Conservation (phyloP, 2,113 vertebrate species). For the Calidris pugnax region DNA sequence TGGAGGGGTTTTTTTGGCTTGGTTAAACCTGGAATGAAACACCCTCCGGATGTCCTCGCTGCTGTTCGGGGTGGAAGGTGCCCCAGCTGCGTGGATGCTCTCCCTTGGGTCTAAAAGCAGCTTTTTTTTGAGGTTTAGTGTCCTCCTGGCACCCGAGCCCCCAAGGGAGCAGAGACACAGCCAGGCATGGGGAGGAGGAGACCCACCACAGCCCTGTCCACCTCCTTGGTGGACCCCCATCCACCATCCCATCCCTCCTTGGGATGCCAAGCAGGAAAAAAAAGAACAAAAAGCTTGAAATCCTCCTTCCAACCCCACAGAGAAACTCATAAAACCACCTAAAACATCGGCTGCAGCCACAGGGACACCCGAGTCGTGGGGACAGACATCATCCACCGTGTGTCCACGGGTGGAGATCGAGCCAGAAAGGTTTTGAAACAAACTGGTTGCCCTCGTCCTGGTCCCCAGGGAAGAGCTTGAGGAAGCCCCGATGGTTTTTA, state of each 20-base stretch:
- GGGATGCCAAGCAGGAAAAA: not conserved
- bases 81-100: fast-evolving
- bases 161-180: not conserved
- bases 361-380: not conserved
- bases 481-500: not conserved
- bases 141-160: not conserved
- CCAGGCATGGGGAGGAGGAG: not conserved
- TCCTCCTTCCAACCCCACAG: not conserved
- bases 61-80: fast-evolving
- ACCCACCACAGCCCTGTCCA: fast-evolving
- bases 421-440: not conserved
- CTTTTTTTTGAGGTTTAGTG: not conserved
- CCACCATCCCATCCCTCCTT: not conserved
- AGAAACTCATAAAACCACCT: not conserved
- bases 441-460: not conserved
- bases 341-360: not conserved
- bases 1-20: not conserved
- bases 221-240: no score
- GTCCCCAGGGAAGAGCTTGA: not conserved
- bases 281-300: not conserved
- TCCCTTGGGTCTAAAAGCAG: not conserved
- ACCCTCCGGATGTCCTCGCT: fast-evolving
- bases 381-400: not conserved
- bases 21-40: not conserved
- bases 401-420: fast-evolving